phyloP scores from a whole-genome alignment of 2,888 invertebrate genomes.

The Eurois occulta region DNA sequence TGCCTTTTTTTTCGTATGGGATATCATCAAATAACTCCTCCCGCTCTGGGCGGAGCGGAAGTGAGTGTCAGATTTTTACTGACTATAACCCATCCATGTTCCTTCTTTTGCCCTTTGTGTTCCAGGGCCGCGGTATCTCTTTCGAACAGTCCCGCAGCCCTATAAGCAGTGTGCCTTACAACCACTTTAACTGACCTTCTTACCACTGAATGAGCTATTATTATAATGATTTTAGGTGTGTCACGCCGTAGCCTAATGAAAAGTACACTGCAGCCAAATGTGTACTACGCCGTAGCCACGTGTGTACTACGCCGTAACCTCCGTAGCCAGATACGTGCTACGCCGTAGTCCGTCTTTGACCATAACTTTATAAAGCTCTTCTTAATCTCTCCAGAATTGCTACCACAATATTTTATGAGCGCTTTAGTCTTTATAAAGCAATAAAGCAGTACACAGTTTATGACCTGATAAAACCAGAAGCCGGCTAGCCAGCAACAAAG shows the following conservation, averaged over 20 bases:
- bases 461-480: constrained; percentile 43
- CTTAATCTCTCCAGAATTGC: constrained; percentile 24
- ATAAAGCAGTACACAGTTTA: constrained; percentile 40
- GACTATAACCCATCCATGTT: no score
- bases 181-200: background rate
- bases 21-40: no score
- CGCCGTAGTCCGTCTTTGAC: background rate
- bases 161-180: background rate
- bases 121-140: no score
- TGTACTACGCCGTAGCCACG: background rate
- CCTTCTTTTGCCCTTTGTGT: no score
- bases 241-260: background rate
- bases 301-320: background rate
- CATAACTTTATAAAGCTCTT: constrained; percentile 22
- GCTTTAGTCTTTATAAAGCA: constrained; percentile 38
- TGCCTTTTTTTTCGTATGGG: no score
- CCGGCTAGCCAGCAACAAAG: constrained; percentile 32
- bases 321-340: background rate
- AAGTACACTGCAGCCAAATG: background rate
- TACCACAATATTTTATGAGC: constrained; percentile 42
- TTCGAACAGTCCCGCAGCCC: no score
- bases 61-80: no score
- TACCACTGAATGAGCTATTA: background rate
- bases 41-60: no score
- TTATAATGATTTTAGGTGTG: background rate